Evolutionary conservation across 2,797 vertebrate species (phyloP).

Genomic region (Sardinella longiceps): DNA sequence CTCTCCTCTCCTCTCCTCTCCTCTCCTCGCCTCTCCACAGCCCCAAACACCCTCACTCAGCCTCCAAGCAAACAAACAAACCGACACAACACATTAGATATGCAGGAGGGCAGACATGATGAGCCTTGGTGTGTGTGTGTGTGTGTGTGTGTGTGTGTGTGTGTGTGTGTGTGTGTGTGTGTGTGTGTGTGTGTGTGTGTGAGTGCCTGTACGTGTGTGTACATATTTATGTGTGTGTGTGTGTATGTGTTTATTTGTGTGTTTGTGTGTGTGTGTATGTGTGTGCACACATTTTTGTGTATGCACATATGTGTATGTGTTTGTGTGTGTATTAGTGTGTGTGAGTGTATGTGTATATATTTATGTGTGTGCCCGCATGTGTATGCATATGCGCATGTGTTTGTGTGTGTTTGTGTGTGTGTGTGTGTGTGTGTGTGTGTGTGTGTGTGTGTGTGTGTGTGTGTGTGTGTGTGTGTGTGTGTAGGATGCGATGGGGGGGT

Average conservation of each 20-base stretch:
- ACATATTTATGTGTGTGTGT: not conserved
- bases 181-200: conserved; percentile 4
- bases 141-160: conserved; percentile 12
- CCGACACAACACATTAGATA: not conserved
- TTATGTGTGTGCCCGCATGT: conserved; percentile 4
- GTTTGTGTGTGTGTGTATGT: no score
- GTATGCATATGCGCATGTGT: not conserved
- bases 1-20: no score
- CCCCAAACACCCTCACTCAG: conserved; percentile 23
- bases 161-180: conserved; percentile 2
- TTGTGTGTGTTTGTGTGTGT: not conserved
- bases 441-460: not conserved
- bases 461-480: not conserved
- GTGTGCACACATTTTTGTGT: no score
- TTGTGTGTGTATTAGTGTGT: conserved; percentile 13
- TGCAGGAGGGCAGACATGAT: not conserved
- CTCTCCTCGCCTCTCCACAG: not conserved
- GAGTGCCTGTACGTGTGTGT: not conserved
- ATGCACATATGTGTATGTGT: conserved; percentile 4
- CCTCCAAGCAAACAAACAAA: conserved; percentile 29
- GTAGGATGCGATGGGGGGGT: not conserved
- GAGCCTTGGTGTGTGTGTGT: not conserved
- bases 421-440: conserved; percentile 10
- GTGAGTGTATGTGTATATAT: not conserved
- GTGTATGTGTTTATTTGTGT: no score